Evolutionary conservation across 2,113 vertebrate genomes (phyloP), one percentile per base, ranked within the genome.

Genomic region (Pipa parva): DNA sequence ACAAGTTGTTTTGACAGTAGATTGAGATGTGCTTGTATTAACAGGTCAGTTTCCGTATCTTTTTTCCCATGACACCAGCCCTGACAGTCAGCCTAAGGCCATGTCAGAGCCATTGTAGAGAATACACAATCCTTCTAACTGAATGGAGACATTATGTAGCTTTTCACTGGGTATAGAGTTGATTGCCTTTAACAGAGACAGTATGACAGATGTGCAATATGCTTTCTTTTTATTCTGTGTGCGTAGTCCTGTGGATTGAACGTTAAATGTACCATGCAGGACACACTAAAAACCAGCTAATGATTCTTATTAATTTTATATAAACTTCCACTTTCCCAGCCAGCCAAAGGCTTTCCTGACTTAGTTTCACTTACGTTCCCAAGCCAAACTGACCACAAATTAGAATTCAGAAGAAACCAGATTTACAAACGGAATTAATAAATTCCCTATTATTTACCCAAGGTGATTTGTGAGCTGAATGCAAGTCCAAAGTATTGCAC

Each of bases 31-130:
- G 79, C 78, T 63, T 72, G 75, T 75, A 79, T 74, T 75, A 79
- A 77, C 80, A 80, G 82, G 76, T 83, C 77, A 78, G 48, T 63
- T 73, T 76, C 79, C 83, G 84, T 86, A 83, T 84, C 82, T 87
- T 88, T 88, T 87, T 88, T 88, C 84, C 84, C 85, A 87, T 85
- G 84, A 85, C 84, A 87, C 79, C 63, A 67, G 0, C 56, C 57
- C 73, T 76, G 74, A 73, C 71, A 39, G 73, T 0, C 65, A 76
- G 77, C 77, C 51, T 0, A 69, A 74, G 81, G 85, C 82, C 71
- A 57, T 71, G 75, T 24, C 79, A 63, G 62, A 71, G 71, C 69
- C 70, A 79, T 74, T 76, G 75, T 75, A 77, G 76, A 82, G 76
- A 79, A 76, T n/a, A n/a, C 81, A 78, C 71, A 76, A 80, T 84